These are phyloP conservation scores for Furcifer pardalis DNA, from an alignment of 2,797 vertebrate genomes.

Conservation along the genomic window DNA sequence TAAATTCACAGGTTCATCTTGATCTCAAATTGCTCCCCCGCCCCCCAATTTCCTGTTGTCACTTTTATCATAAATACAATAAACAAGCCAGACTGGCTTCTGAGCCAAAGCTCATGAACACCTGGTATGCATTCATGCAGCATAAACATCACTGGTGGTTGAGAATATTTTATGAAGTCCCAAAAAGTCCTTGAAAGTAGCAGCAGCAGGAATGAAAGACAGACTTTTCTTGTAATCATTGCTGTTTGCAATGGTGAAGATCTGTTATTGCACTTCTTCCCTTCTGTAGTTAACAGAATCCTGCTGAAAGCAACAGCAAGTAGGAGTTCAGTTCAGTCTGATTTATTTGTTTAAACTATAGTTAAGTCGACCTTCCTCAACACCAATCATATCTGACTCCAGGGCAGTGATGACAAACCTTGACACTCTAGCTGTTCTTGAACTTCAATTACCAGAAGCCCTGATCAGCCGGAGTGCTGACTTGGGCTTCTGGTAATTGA, in stretches of 20 bases:
- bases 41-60: not conserved
- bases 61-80: not conserved
- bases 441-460: no score
- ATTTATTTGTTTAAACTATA: slow-evolving; percentile 4
- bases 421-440: no score
- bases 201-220: not conserved
- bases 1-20: not conserved
- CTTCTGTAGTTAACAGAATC: not conserved
- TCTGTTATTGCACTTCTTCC: not conserved
- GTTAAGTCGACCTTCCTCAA: no score
- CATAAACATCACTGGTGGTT: not conserved
- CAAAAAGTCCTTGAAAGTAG: not conserved
- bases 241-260: not conserved
- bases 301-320: not conserved
- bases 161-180: not conserved
- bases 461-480: no score
- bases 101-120: not conserved
- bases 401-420: no score
- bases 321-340: not conserved
- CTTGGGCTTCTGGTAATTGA: no score
- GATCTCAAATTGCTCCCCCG: not conserved
- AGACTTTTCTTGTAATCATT: not conserved
- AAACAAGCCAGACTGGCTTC: not conserved
- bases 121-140: not conserved
- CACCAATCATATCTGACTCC: no score